These are phyloP conservation scores for Plutella xylostella DNA, from an alignment of 2,888 invertebrate species.

Conservation along the genomic window DNA sequence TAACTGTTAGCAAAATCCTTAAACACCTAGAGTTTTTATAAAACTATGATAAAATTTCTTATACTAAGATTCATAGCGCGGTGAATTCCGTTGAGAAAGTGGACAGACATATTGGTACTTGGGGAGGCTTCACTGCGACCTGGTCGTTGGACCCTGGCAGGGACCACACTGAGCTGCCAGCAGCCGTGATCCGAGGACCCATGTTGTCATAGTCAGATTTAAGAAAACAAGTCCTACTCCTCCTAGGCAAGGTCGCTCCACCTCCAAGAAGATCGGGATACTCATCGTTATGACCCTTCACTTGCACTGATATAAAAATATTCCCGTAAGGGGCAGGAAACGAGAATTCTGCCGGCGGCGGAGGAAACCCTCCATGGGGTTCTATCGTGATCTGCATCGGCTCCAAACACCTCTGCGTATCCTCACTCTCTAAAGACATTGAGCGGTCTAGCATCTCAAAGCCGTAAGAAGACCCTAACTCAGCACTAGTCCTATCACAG, in stretches of 20 bases:
- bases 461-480: conserved; percentile 60
- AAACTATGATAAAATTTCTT: no score
- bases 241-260: conserved; percentile 56
- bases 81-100: conserved; percentile 64
- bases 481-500: conserved; percentile 75
- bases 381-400: conserved; percentile 74
- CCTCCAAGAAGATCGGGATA: conserved; percentile 82
- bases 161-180: conserved; percentile 88
- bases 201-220: conserved; percentile 88
- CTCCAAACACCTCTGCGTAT: conserved; percentile 55
- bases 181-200: conserved; percentile 89
- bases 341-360: conserved; percentile 62
- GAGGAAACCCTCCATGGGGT: conserved; percentile 50
- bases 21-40: background rate
- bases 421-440: conserved; percentile 61
- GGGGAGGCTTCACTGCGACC: conserved; percentile 33
- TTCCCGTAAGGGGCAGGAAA: conserved; percentile 72
- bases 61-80: conserved; percentile 44
- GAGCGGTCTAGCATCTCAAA: conserved; percentile 66
- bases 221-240: conserved; percentile 61
- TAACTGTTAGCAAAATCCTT: no score
- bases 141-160: conserved; percentile 72
- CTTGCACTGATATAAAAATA: conserved; percentile 89
- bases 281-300: conserved; percentile 75
- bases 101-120: conserved; percentile 37